These are phyloP conservation scores for Scolopax rusticola DNA, from an alignment of 2,797 vertebrate species.

Conservation along the genomic window DNA sequence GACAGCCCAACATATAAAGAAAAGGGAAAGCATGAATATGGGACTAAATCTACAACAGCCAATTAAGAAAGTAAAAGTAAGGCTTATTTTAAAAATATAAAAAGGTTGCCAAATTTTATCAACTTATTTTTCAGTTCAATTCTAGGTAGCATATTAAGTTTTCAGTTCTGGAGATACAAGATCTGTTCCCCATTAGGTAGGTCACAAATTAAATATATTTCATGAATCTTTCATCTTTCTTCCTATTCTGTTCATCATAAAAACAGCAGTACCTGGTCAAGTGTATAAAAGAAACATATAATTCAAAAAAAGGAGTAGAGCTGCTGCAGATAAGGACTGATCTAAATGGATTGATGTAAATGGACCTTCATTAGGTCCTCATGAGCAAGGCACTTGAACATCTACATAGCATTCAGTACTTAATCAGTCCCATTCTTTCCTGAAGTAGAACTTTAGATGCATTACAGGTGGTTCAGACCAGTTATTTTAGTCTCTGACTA, in stretches of 20 bases:
- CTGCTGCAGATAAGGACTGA: background rate
- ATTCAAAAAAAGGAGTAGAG: background rate
- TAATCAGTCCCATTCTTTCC: background rate
- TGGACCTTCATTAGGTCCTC: background rate
- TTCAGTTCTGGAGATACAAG: background rate
- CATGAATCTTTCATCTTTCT: background rate
- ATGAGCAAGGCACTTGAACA: background rate
- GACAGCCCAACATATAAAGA: background rate
- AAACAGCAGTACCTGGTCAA: background rate
- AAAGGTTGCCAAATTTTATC: background rate
- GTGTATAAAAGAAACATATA: background rate
- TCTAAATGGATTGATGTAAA: background rate
- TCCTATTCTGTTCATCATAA: background rate
- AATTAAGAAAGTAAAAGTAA: background rate
- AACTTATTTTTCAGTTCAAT: background rate
- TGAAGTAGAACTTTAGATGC: background rate
- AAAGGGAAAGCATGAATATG: background rate
- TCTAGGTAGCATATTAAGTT: background rate
- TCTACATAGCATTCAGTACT: background rate
- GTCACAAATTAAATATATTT: background rate
- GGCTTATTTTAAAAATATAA: background rate
- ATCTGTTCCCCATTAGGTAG: background rate
- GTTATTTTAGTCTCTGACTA: background rate
- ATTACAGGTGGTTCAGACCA: background rate
- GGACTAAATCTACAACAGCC: background rate